Evolutionary conservation across 2,888 invertebrate species (phyloP).

Genomic region (Sesamia inferens): DNA sequence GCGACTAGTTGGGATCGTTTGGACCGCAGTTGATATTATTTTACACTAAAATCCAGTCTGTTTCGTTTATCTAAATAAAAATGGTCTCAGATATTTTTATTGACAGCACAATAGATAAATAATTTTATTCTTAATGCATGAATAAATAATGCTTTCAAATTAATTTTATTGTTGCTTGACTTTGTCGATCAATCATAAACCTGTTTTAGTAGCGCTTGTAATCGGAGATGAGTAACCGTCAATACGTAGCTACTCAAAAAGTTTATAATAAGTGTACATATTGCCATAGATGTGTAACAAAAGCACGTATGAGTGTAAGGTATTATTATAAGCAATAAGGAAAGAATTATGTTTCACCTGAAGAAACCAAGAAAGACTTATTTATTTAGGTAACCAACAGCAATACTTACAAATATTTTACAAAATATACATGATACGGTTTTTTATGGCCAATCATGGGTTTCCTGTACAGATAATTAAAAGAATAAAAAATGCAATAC

Average conservation of each 20-base stretch:
- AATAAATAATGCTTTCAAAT: conserved; percentile 26
- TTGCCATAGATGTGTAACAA: background rate
- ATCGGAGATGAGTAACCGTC: conserved; percentile 18
- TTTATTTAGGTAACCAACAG: too few relatives aligned
- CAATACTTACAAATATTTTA: too few relatives aligned
- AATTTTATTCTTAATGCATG: conserved; percentile 12
- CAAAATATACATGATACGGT: too few relatives aligned
- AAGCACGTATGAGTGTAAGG: background rate
- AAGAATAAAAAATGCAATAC: too few relatives aligned
- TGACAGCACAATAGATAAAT: background rate
- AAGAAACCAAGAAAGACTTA: background rate
- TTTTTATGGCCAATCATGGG: too few relatives aligned
- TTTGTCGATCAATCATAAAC: conserved; percentile 43
- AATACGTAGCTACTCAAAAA: conserved; percentile 18
- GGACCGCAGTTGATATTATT: too few relatives aligned
- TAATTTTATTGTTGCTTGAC: conserved; percentile 41
- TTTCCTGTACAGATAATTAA: too few relatives aligned
- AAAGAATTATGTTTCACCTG: background rate
- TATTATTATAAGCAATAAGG: conserved; percentile 12
- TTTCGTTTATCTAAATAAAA: background rate
- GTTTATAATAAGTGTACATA: conserved; percentile 18
- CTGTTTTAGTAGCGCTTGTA: conserved; percentile 26
- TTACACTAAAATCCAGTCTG: too few relatives aligned
- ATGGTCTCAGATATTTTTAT: background rate
- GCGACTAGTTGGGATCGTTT: too few relatives aligned